These are phyloP conservation scores for Prolemur simus DNA, from an alignment of 2,113 vertebrate species.

Conservation along the genomic window DNA sequence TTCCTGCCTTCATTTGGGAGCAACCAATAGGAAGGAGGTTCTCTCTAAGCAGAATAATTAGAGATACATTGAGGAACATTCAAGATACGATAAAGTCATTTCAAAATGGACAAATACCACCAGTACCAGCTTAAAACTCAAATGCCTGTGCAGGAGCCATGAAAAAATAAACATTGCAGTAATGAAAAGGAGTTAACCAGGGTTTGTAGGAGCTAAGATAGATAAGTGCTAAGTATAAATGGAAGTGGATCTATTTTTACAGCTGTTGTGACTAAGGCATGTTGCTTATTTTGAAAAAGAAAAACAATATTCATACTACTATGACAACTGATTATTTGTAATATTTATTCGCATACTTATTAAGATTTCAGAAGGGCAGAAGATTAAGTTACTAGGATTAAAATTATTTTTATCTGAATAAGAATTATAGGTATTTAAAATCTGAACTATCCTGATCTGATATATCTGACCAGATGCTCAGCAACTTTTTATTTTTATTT, in stretches of 20 bases:
- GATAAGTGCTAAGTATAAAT: slow-evolving; percentile 43
- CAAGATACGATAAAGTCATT: slow-evolving; percentile 18
- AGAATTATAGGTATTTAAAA: slow-evolving; percentile 73
- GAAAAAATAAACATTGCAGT: slow-evolving; percentile 32
- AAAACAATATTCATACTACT: slow-evolving; percentile 51
- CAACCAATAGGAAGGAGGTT: not conserved
- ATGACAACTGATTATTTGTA: slow-evolving; percentile 69
- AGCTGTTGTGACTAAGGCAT: slow-evolving; percentile 35
- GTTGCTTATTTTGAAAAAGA: slow-evolving; percentile 43
- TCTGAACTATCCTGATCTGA: slow-evolving; percentile 54
- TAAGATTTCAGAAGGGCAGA: slow-evolving; percentile 62
- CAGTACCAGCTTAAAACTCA: slow-evolving; percentile 34
- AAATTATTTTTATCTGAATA: slow-evolving; percentile 68
- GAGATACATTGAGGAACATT: not conserved
- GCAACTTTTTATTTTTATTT: slow-evolving; percentile 68
- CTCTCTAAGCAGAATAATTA: not conserved
- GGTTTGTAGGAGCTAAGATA: slow-evolving; percentile 31
- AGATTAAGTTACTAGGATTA: slow-evolving; percentile 78
- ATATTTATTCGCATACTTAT: slow-evolving; percentile 55
- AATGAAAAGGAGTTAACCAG: slow-evolving; percentile 51
- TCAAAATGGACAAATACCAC: slow-evolving; percentile 57
- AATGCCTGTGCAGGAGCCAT: slow-evolving; percentile 45
- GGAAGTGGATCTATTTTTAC: slow-evolving; percentile 49
- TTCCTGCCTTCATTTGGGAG: not conserved
- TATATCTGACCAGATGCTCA: slow-evolving; percentile 81